These are phyloP conservation scores for Sturmia bella DNA, from an alignment of 2,888 invertebrate species.

Conservation along the genomic window DNA sequence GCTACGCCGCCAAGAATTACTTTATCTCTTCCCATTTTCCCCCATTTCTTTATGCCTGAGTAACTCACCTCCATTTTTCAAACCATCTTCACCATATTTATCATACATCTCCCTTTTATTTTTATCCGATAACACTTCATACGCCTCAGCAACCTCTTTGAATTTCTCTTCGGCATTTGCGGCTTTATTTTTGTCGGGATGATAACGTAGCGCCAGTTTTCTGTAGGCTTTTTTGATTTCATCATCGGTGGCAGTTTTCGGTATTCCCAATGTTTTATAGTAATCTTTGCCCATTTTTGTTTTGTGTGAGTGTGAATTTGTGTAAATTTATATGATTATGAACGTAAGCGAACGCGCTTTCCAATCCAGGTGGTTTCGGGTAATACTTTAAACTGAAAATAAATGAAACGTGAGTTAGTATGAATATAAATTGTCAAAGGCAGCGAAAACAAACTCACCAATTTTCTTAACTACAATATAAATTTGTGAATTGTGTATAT, in stretches of 20 bases:
- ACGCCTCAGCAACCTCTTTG: slow-evolving; percentile 98
- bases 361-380: slow-evolving; percentile 26
- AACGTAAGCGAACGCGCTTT: neutral
- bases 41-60: too few species aligned
- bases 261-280: slow-evolving; percentile 95
- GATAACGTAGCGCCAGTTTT: slow-evolving; percentile 97
- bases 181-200: slow-evolving; percentile 99
- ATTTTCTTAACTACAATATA: slow-evolving; percentile 24
- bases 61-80: slow-evolving; percentile 87
- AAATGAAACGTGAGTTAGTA: neutral
- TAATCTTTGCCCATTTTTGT: slow-evolving; percentile 97
- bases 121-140: slow-evolving; percentile 97
- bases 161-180: slow-evolving; percentile 97
- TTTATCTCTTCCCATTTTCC: too few species aligned
- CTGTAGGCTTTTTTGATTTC: slow-evolving; percentile 99
- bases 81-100: slow-evolving; percentile 94
- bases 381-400: slow-evolving; percentile 57
- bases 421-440: neutral
- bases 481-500: slow-evolving; percentile 27
- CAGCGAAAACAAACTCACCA: slow-evolving; percentile 42
- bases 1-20: too few species aligned
- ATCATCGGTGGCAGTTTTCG: slow-evolving; percentile 94
- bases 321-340: slow-evolving; percentile 4
- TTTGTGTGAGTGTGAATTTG: slow-evolving; percentile 24
- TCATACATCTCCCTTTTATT: slow-evolving; percentile 98